Base-by-base conservation (phyloP, 2,888 invertebrate genomes). In the Synergus umbraculus region DNA sequence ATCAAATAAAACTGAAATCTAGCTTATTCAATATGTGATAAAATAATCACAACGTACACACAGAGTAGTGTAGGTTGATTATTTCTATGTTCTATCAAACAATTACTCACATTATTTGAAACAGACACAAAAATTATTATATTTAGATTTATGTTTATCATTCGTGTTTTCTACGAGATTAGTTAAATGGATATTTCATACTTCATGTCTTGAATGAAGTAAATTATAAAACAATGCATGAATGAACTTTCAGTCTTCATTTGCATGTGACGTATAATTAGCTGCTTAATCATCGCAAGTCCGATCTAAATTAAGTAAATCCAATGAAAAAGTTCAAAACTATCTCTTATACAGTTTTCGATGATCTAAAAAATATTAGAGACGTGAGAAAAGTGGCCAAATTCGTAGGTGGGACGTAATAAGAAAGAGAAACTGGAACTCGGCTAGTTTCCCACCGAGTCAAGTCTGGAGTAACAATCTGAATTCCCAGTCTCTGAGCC, bases 401-500 rank as follows among this genome's bases (percentile, higher is more conserved):
- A 67, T 78, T 81, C 81, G 81, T 77, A 77, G 44, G 64, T 77
- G 54, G 29, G 79, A 80, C 80, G 76, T 79, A 22, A 22, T 22
- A 66, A 10, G 66, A 66, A 41, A 66, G 43, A 66, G 66, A 66
- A 66, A 66, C 41, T 66, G 41, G 41, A 41, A 66, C n/a, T 41
- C n/a, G 66, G 43, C 9, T 43, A 66, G 18, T 66, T 66, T 66
- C 66, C 18, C 41, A 66, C 41, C 63, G 63, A 29, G 54, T n/a
- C 9, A n/a, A 54, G 54, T 54, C 54, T 54, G 37, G 37, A 64
- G 66, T 41, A 66, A 66, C 41, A 66, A 44, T 66, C 43, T 43
- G 66, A 43, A 66, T 18, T 66, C 41, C 43, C 43, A 41, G 66
- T 66, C 66, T 54, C n/a, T 10, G 5, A 73, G 29, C 12, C 9